phyloP scores from a whole-genome alignment of 2,113 vertebrate genomes.

The Rhipidura dahli region DNA sequence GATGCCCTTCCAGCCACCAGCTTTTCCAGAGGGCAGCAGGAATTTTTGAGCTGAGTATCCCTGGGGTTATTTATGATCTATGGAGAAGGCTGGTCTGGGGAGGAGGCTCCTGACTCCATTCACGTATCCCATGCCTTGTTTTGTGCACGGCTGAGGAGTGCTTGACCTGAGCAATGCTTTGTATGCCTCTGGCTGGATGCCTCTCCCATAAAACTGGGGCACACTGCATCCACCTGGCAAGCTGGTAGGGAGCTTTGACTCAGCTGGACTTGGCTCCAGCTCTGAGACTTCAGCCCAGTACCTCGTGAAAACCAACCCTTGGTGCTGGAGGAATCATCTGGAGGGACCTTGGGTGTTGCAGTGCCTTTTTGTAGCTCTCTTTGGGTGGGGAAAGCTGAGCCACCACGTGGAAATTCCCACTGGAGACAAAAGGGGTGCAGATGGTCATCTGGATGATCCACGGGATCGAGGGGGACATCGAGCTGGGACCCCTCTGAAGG shows the following conservation, averaged over 20 bases:
- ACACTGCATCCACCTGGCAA: slow-evolving; percentile 24
- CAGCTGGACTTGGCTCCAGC: not conserved
- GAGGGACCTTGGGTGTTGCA: not conserved
- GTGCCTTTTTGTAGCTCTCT: not conserved
- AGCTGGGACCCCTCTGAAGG: not conserved
- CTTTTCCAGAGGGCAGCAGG: not conserved
- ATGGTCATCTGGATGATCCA: rapidly evolving
- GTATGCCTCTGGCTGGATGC: not conserved
- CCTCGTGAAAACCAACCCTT: not conserved
- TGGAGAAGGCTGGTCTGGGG: rapidly evolving
- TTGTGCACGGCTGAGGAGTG: not conserved
- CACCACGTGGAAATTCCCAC: not conserved
- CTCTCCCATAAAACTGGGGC: not conserved
- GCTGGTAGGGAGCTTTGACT: not conserved
- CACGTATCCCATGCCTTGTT: not conserved
- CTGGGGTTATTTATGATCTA: not conserved
- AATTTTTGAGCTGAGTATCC: not conserved
- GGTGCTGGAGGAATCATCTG: not conserved
- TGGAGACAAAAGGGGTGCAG: rapidly evolving
- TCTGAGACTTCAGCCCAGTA: not conserved
- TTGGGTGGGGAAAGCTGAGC: not conserved
- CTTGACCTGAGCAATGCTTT: not conserved
- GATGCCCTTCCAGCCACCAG: not conserved
- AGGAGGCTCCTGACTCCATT: not conserved
- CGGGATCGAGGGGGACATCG: not conserved